A percentile compares a stretch with the other conserved stretches of the same genome.
These are phyloP conservation scores for Strigamia crassipes DNA, from an alignment of 2,888 invertebrate species.

Conservation along the genomic window DNA sequence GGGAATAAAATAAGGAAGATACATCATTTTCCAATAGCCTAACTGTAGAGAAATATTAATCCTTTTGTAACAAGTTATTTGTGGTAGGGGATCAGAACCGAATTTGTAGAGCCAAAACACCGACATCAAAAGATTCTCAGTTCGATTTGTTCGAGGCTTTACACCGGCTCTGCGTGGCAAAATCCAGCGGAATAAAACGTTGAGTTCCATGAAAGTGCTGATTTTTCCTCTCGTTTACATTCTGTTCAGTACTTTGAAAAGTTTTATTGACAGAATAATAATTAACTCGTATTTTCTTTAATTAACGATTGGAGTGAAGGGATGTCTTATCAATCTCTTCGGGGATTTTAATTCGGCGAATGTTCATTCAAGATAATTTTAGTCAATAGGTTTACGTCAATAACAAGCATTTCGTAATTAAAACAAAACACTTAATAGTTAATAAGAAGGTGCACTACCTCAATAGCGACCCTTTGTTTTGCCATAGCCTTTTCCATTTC, in stretches of 20 bases:
- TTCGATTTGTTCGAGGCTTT: not conserved
- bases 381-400: not conserved
- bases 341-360: not conserved
- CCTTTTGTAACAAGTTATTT: not conserved
- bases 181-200: not conserved
- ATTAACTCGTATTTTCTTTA: not conserved
- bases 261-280: not conserved
- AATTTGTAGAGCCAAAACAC: not conserved
- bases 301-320: not conserved
- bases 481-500: constrained; percentile 63
- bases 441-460: constrained; percentile 57
- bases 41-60: not conserved
- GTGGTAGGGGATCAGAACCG: too few relatives aligned
- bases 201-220: too few relatives aligned
- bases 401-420: constrained; percentile 18
- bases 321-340: not conserved
- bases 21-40: too few relatives aligned
- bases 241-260: not conserved
- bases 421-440: not conserved
- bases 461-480: constrained; percentile 63
- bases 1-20: too few relatives aligned
- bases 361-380: constrained; percentile 20
- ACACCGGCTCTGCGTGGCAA: not conserved
- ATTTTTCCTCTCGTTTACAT: too few relatives aligned
- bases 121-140: not conserved